Evolutionary conservation across 2,888 invertebrate genomes (phyloP), one percentile per base, ranked within the genome.

Genomic region (Crossocerus cetratus): DNA sequence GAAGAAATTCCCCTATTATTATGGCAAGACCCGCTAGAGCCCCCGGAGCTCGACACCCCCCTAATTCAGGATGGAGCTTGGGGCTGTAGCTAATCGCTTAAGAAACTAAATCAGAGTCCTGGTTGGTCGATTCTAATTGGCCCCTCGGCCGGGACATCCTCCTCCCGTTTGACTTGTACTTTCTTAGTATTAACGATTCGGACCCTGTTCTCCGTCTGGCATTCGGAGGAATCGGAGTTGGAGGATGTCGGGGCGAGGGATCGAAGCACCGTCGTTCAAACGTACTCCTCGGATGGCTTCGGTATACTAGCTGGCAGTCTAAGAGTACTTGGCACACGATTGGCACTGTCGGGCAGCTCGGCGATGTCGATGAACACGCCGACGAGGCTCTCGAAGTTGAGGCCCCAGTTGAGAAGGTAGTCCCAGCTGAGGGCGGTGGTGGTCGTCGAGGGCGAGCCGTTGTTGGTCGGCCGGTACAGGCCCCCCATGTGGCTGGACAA

Each of bases 331-430:
- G 95, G 93, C 86, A 95, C 94, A 83, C 96, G 89, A 74, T 94
- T 94, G 82, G 86, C 83, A 65, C 86, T 86, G 88, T 98, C 98
- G 2, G 98, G 98, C 83, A 98, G 91, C 91, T 98, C 97, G 57
- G 98, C 98, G 85, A 98, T 98, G 91, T 98, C 98, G 91, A 97
- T 97, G 88, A 98, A 98, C 60, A 98, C 98, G 23, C 98, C 98
- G 77, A 97, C 97, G 88, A 98, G 93, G 89, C 96, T 97, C 90
- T 98, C 97, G 90, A 98, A 98, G 91, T 97, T 98, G 20, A 98
- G 97, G 8, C 98, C 98, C 98, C 98, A 98, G 91, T 98, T 98
- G 69, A 98, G 93, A 78, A 98, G 91, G 88, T 98, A 97, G 88
- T 98, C 98, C 97, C 98, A 98, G 65, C 97, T 96, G 58, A 98